A percentile compares a stretch with the other conserved stretches of the same genome.
These are phyloP conservation scores for Sandelia bainsii DNA, from an alignment of 2,797 vertebrate species.

Conservation along the genomic window DNA sequence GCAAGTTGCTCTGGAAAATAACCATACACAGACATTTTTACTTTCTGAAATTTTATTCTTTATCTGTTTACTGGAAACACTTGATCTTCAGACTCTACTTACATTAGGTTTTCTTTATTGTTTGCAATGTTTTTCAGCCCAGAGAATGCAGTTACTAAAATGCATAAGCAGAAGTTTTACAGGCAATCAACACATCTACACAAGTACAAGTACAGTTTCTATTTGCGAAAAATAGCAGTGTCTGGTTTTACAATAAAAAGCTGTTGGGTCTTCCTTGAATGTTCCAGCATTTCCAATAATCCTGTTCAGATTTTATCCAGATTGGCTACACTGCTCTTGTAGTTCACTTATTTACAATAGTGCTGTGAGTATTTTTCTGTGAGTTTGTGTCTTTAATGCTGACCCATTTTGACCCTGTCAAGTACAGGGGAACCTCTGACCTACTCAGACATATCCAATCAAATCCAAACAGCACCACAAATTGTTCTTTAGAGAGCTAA, in stretches of 20 bases:
- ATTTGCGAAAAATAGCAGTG: no score
- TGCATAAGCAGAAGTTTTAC: slow-evolving; percentile 19
- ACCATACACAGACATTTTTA: slow-evolving; percentile 23
- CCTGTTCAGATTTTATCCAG: not conserved
- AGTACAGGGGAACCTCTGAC: not conserved
- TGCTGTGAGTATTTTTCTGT: not conserved
- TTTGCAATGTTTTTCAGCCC: not conserved
- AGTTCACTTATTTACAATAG: not conserved
- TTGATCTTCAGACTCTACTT: not conserved
- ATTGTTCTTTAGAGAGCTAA: slow-evolving; percentile 10
- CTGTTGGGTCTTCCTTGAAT: not conserved
- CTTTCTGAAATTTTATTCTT: slow-evolving; percentile 10
- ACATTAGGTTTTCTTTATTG: slow-evolving; percentile 7
- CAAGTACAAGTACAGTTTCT: not conserved
- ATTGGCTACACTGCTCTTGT: not conserved
- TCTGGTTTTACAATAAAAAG: no score
- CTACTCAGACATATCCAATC: slow-evolving; percentile 1
- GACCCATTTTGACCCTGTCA: slow-evolving; percentile 1
- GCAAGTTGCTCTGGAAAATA: slow-evolving; percentile 25
- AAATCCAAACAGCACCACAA: not conserved
- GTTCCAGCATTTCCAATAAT: slow-evolving; percentile 13
- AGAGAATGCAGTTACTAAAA: not conserved
- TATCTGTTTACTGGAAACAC: slow-evolving; percentile 22
- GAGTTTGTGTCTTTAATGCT: not conserved
- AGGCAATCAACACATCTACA: slow-evolving; percentile 2